Evolutionary conservation across 2,888 invertebrate genomes (phyloP), one percentile per base, ranked within the genome.

Genomic region (Temnothorax unifasciatus): DNA sequence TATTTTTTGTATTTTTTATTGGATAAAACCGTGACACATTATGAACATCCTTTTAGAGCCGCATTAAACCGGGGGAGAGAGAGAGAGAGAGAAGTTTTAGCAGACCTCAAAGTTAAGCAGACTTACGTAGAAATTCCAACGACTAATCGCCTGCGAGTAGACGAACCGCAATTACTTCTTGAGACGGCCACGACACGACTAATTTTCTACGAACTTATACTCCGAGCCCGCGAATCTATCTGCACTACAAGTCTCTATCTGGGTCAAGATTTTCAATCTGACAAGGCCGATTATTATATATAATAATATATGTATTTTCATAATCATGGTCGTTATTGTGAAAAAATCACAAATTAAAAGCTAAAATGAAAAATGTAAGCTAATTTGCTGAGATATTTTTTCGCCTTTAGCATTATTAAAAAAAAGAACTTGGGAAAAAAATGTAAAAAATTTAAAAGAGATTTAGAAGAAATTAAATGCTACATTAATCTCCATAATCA

Each of bases 231-330:
- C 75, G 29, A 54, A 68, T 82, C 81, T 76, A 13, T 83, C 76
- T 74, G 34, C 68, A 18, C 47, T 54, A 52, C 54, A 59, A 34
- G 83, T 66, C 61, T 50, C 74, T 74, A 86, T 84, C 63, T 75
- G 76, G 87, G 86, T 90, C 86, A 86, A 86, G 83, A 82, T 85
- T 85, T 89, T 85, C 84, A 82, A 89, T 85, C 76, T 81, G 34
- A 52, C 66, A 21, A 75, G 79, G 71, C 15, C 25, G n/a, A 66
- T 52, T 57, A 66, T 52, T 57, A 59, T 25, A n/a, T 47, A n/a
- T 6, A 18, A 47, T 47, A 47, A 21, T 3, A n/a, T 29, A 47
- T 47, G 18, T 6, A n/a, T 15, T 21, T 21, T 15, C 2, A n/a
- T 8, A 54, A 52, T 11, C 44, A 29, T 13, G 18, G 2, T 21